Percentiles rank a stretch among this genome's conserved stretches.
Evolutionary conservation across 1,140 invertebrate genomes (phyloP).

Genomic region (Acyrthosiphon pisum): DNA sequence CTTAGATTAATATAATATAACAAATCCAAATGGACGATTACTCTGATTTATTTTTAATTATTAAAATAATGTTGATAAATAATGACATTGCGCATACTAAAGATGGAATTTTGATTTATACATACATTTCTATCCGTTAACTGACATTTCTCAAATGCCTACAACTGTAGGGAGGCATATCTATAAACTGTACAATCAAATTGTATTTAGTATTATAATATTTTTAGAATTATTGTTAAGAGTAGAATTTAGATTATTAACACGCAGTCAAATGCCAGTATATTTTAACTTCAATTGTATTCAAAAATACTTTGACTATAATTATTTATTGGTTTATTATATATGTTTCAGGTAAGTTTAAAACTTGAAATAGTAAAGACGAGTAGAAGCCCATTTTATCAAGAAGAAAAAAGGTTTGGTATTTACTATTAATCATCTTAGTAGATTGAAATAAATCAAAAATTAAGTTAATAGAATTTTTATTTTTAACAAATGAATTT

Average conservation of each 20-base stretch:
- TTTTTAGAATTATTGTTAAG: no score
- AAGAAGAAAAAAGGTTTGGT: background rate
- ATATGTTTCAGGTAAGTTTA: constrained; percentile 11
- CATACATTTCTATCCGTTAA: no score
- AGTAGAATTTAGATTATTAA: background rate
- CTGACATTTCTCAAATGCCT: no score
- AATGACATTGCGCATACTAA: no score
- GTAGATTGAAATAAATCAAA: background rate
- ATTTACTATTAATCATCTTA: background rate
- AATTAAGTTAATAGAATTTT: background rate
- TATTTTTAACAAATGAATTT: background rate
- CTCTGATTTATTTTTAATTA: background rate
- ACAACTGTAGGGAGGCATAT: no score
- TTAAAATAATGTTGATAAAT: background rate
- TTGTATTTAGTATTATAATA: no score
- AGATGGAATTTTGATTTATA: no score
- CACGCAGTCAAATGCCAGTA: background rate
- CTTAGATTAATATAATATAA: background rate
- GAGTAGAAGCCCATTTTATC: background rate
- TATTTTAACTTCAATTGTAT: background rate
- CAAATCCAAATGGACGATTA: background rate
- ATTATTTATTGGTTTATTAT: background rate
- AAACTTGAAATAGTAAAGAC: background rate
- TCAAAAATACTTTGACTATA: background rate
- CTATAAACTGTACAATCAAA: no score